Base-by-base conservation (phyloP, 1,140 invertebrate species). In the Procambarus virginalis region DNA sequence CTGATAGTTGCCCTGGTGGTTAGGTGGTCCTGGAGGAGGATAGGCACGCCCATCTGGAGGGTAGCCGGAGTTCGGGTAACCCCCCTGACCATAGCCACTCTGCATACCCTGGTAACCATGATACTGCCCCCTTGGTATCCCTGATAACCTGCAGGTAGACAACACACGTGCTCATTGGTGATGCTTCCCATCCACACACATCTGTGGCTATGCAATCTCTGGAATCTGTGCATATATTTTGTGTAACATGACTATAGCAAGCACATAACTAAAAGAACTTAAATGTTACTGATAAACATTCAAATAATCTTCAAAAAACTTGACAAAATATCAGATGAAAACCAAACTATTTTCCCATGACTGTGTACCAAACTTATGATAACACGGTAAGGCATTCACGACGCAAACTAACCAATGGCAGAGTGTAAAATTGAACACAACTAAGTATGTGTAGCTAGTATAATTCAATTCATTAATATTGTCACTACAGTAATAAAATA, bases 51-150 rank as follows among this genome's bases (percentile, higher is more conserved):
- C 81, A 68, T 92, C 91, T 20, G 91, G 91, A 79, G 91, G 89
- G 85, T 91, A 92, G 60, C 89, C 86, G 64, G 91, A 86, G 77
- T 87, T 87, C 70, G 85, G 91, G 68, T 90, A 92, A 68, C 89
- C 89, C 49, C 84, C 89, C 77, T 91, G 91, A 76, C 89, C 82
- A 78, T 91, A 92, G 51, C 85, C 86, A 49, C 89, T 78, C 80
- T 91, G 91, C 91, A 92, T 92, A 76, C 91, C 89, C 85, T 92
- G 91, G 89, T 92, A 92, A 81, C 91, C 94, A 94, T 89, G 92
- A 88, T 92, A 92, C 82, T 92, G 92, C 70, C 88, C 83, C 90
- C 92, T 87, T 92, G 90, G 88, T 87, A 92, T 70, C 91, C 92
- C 85, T 92, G 92, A 90, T 92, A 92, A 81, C 87, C 92, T 92